Evolutionary conservation across 2,888 invertebrate species (phyloP).

Genomic region (Cylloceria caligata): DNA sequence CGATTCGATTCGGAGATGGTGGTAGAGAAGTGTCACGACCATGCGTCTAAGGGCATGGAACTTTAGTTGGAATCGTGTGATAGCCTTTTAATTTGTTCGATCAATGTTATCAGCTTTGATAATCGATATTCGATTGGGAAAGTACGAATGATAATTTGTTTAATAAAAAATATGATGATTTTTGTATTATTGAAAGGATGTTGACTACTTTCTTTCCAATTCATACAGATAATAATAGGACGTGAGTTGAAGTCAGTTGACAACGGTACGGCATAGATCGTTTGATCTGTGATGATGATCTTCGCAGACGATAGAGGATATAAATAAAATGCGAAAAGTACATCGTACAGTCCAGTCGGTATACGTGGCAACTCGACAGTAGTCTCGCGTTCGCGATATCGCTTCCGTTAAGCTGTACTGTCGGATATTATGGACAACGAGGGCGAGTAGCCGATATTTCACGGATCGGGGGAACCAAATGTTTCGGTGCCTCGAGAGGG

Average conservation of each 20-base stretch:
- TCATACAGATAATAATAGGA: background rate
- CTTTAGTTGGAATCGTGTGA: slow-evolving; percentile 27
- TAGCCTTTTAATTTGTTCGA: background rate
- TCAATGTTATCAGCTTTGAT: background rate
- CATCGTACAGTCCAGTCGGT: background rate
- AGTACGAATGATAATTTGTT: background rate
- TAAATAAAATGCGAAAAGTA: background rate
- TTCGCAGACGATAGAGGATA: background rate
- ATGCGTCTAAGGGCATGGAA: slow-evolving; percentile 5
- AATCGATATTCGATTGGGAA: background rate
- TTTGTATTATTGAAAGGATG: no score
- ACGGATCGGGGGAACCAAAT: slow-evolving; percentile 32
- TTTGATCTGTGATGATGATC: background rate
- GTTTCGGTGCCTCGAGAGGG: slow-evolving; percentile 43
- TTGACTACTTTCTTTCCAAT: background rate
- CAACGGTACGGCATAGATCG: background rate
- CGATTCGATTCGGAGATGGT: slow-evolving; percentile 41
- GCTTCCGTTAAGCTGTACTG: slow-evolving; percentile 17
- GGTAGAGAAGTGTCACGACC: slow-evolving; percentile 16
- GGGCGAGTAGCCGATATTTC: slow-evolving; percentile 34
- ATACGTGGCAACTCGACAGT: background rate
- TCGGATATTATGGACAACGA: slow-evolving; percentile 14
- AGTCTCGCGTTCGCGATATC: slow-evolving; percentile 9
- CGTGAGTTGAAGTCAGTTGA: background rate
- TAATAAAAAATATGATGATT: no score